phyloP scores from a whole-genome alignment of 2,888 invertebrate species.

The Drosophila gaucha region DNA sequence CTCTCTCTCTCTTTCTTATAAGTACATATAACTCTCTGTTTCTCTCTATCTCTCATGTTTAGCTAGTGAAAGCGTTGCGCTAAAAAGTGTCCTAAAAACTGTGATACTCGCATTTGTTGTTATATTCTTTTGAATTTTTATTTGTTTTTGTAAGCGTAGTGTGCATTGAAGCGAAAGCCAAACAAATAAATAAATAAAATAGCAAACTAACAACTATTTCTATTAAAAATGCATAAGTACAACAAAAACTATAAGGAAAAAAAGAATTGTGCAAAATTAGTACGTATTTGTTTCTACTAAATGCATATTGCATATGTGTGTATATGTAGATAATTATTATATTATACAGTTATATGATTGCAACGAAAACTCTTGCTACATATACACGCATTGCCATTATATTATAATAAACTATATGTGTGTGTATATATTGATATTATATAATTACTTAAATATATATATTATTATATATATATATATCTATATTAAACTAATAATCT shows the following conservation, averaged over 20 bases:
- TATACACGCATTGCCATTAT: slow-evolving; percentile 68
- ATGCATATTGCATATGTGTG: slow-evolving; percentile 73
- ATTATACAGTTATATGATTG: slow-evolving; percentile 17
- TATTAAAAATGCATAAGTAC: slow-evolving; percentile 73
- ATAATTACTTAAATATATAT: slow-evolving; percentile 58
- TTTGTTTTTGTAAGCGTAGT: slow-evolving; percentile 72
- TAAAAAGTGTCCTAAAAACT: slow-evolving; percentile 63
- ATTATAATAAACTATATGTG: slow-evolving; percentile 60
- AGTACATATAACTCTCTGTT: slow-evolving; percentile 27
- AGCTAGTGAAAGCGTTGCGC: slow-evolving; percentile 71
- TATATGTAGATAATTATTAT: slow-evolving; percentile 56
- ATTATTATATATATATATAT: slow-evolving; percentile 68
- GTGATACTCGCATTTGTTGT: slow-evolving; percentile 69
- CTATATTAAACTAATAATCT: slow-evolving; percentile 81
- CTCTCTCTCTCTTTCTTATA: slow-evolving; percentile 26
- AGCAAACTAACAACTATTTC: slow-evolving; percentile 75
- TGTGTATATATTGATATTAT: slow-evolving; percentile 75
- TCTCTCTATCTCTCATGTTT: slow-evolving; percentile 66
- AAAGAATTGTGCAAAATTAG: slow-evolving; percentile 70
- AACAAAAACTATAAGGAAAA: slow-evolving; percentile 49
- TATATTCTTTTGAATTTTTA: slow-evolving; percentile 34
- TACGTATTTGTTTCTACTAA: slow-evolving; percentile 78
- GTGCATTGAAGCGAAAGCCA: slow-evolving; percentile 72
- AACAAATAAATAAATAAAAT: slow-evolving; percentile 78
- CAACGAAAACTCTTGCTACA: slow-evolving; percentile 44